Evolutionary conservation across 2,888 invertebrate species (phyloP).

Genomic region (Drosophila lacicola): DNA sequence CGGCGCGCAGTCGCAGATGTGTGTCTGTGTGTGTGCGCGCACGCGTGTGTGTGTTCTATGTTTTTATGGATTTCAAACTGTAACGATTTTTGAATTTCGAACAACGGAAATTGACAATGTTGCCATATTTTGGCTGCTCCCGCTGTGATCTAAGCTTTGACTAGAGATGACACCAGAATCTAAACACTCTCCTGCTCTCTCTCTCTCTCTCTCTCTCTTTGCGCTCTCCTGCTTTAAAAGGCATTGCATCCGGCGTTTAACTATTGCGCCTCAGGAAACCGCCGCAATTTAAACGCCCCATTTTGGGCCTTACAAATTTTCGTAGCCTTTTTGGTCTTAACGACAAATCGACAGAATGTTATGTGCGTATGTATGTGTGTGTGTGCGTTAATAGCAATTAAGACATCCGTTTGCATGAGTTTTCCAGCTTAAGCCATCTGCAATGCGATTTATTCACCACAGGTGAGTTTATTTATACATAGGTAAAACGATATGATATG

Average conservation of each 20-base stretch:
- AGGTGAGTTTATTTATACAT: constrained; percentile 7
- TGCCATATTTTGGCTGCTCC: constrained; percentile 55
- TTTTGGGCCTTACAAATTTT: constrained; percentile 50
- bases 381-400: constrained; percentile 37
- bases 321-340: constrained; percentile 45
- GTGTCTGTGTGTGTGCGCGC: background rate
- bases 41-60: constrained; percentile 10
- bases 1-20: constrained; percentile 11
- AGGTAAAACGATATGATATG: too few species aligned
- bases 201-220: background rate
- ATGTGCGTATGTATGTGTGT: background rate
- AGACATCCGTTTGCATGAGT: constrained; percentile 42
- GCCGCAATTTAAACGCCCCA: constrained; percentile 43
- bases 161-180: constrained; percentile 38
- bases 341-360: constrained; percentile 23
- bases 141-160: constrained; percentile 2
- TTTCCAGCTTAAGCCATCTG: constrained; percentile 5
- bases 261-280: constrained; percentile 51
- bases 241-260: constrained; percentile 67
- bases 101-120: constrained; percentile 68
- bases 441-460: constrained; percentile 14
- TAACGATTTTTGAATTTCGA: constrained; percentile 63
- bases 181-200: constrained; percentile 4
- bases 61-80: constrained; percentile 62
- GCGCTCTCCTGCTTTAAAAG: constrained; percentile 46